phyloP scores from a whole-genome alignment of 2,797 vertebrate species.

The Oreortyx pictus region DNA sequence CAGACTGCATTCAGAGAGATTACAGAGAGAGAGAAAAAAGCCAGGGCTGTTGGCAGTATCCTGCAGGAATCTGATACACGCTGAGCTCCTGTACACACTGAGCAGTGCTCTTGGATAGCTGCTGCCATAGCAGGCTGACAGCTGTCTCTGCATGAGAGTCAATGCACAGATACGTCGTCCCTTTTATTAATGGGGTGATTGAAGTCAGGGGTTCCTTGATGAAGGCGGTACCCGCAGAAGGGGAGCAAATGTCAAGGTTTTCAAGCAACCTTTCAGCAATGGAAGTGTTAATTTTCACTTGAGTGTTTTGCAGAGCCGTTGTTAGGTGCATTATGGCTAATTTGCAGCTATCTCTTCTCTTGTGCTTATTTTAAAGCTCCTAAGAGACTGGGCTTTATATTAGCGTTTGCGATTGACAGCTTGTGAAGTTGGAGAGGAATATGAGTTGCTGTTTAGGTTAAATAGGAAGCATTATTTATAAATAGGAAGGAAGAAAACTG shows the following conservation, averaged over 20 bases:
- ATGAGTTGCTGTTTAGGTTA: not conserved
- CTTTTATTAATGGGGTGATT: not conserved
- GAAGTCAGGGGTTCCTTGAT: not conserved
- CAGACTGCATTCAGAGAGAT: not conserved
- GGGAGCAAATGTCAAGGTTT: not conserved
- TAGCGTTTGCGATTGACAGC: constrained; percentile 22
- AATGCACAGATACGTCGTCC: not conserved
- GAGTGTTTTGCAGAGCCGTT: not conserved
- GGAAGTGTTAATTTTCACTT: not conserved
- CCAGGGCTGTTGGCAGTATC: not conserved
- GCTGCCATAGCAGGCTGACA: too few relatives aligned
- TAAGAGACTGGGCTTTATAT: not conserved
- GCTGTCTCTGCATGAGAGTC: not conserved
- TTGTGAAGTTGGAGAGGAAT: constrained; percentile 5
- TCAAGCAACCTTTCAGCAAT: not conserved
- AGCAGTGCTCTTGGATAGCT: not conserved
- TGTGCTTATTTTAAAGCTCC: not conserved
- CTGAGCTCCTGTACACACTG: rapidly evolving
- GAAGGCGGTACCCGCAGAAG: rapidly evolving
- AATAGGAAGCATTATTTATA: constrained; percentile 45
- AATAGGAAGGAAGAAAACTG: not conserved
- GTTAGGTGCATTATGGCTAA: not conserved
- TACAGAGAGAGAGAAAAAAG: not conserved
- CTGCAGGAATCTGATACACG: not conserved
- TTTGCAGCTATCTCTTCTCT: not conserved